Evolutionary conservation across 1,140 invertebrate species (phyloP), one percentile per base, ranked within the genome.

Genomic region (Platorchestia sp.): DNA sequence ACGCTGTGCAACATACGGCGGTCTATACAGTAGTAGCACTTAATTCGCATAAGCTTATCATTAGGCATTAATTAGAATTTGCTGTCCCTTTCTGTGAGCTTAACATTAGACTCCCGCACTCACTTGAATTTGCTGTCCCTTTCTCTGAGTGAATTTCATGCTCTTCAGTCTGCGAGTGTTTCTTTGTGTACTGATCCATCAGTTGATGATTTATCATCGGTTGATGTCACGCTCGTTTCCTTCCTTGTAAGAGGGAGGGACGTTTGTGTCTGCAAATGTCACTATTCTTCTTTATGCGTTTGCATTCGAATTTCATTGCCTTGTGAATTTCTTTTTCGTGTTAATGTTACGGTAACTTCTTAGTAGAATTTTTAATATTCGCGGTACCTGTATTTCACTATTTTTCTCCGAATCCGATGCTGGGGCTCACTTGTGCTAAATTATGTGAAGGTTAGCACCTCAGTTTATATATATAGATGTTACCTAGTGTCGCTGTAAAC

Each of bases 1-100:
- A 44, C 43, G 91, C 41, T 45, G 19, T 45, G 36, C 44, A 45
- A 47, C 44, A 0, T 10, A 44, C 91, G 91, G 91, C 44, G 45
- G 91, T 44, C 91, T 44, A 93, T 93, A 36, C 36, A 89, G 86
- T 41, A 75, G 14, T 93, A 47, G 44, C 47, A 93, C 45, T 93
- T 93, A 93, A 93, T 47, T 93, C 91, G 91, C 1, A 47, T 93
- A 93, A 93, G 91, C 36, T 40, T 93, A 45, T 45, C 0, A 41
- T 89, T 89, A 89, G 42, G 36, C 59, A 75, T 27, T 75, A 10
- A 36, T 27, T 1, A 3, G 3, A 75, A 75, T 75, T 75, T 75
- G 14, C 59, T 75, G 27, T 75, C 7, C 47, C 47, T 10, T 75
- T 75, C 36, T 36, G 10, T 22, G 36, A 75, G 1, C 36, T 40